Base-by-base conservation (phyloP, 2,797 vertebrate species). In the Premnoplex brunnescens region DNA sequence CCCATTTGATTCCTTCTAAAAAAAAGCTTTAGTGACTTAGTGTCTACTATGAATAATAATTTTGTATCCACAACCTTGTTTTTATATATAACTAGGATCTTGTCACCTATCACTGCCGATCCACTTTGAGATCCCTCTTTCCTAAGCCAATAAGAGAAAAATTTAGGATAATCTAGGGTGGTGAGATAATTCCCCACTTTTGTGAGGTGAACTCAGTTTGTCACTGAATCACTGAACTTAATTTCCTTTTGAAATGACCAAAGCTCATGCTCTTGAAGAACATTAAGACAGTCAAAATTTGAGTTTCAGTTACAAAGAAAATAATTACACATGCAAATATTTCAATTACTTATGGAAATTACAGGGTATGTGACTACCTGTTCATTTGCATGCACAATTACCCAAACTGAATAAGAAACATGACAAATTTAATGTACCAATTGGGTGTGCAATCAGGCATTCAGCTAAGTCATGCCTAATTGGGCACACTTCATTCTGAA, bases 301-400 rank as follows among this genome's bases (percentile, higher is more conserved):
- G 34, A 86, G 75, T 60, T 75, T 92, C 46, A 44, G 28, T 93
- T 96, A 63, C 8, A 6, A 91, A 89, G 37, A 79, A 88, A 71
- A 26, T 32, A 95, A 93, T 92, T 94, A 51, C 34, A 77, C 14
- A 60, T 27, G 64, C 36, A 83, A 77, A 83, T 85, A 69, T 32
- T 20, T 43, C 62, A 69, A 81, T 81, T 95, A 87, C 41, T 88
- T 85, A 64, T 72, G 66, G 32, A 91, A 95, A 95, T 89, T 71
- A 83, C 13, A 63, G 69, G 82, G 84, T 95, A 78, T 34, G 44
- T 55, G 58, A 55, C 54, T 95, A 91, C 76, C 39, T 93, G 73
- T 78, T 93, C 76, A 86, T 94, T 79, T 84, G 36, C 69, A 95
- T 49, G 91, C 91, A 85, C 83, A 72, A 88, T 93, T 91, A 84